phyloP scores from a whole-genome alignment of 2,888 invertebrate genomes.

The Drosophila bunnanda region DNA sequence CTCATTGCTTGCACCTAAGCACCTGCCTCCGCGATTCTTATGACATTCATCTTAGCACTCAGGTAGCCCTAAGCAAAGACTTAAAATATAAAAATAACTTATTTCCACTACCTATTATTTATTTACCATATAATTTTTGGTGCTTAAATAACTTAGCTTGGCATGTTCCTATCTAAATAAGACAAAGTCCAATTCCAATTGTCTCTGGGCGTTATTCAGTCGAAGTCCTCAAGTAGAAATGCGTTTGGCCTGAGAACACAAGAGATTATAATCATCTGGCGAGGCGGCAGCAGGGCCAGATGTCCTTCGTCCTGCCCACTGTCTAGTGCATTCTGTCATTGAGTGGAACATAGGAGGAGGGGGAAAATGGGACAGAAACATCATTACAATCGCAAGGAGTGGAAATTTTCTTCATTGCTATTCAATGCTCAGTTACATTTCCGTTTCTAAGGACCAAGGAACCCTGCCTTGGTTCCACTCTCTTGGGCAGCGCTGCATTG shows the following conservation, averaged over 20 bases:
- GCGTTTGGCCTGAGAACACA: constrained; percentile 37
- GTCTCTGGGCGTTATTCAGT: constrained; percentile 38
- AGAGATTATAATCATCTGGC: constrained; percentile 36
- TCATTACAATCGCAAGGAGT: constrained; percentile 36
- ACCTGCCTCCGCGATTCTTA: too few relatives aligned
- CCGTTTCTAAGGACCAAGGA: constrained; percentile 35
- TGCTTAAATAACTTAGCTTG: background rate
- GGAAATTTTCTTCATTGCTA: constrained; percentile 55
- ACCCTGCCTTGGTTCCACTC: constrained; percentile 20
- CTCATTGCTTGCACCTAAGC: background rate
- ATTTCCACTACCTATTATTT: background rate
- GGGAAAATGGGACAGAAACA: background rate
- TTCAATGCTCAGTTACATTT: constrained; percentile 71
- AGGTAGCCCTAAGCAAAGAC: too few relatives aligned
- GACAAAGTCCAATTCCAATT: constrained; percentile 40
- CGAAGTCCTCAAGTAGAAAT: constrained; percentile 29
- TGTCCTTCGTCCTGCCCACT: constrained; percentile 30
- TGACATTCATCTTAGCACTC: too few relatives aligned
- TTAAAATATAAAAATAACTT: background rate
- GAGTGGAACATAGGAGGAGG: background rate
- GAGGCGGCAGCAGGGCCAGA: background rate
- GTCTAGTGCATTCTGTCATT: constrained; percentile 26
- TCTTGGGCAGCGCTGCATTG: constrained; percentile 40
- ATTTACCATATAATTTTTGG: background rate
- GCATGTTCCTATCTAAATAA: background rate